Conservation (phyloP, 2,888 invertebrate species). For the Ophraella communa region DNA sequence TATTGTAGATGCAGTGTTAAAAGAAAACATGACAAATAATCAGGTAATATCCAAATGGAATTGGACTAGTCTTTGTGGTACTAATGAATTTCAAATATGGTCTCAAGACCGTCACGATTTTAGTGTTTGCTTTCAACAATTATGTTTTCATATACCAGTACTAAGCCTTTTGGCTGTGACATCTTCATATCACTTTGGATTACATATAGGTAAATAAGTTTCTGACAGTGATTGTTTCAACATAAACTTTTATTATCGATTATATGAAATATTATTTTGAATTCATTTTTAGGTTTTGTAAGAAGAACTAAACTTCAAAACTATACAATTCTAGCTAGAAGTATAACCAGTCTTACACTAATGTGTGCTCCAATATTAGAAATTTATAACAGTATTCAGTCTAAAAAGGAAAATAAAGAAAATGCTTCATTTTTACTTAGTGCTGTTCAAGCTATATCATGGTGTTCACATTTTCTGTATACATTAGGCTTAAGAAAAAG, state of each 20-base stretch:
- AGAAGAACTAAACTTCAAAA: constrained; percentile 69
- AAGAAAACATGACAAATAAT: constrained; percentile 6
- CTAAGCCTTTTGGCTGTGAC: constrained; percentile 77
- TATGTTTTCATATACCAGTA: constrained; percentile 79
- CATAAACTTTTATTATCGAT: no score
- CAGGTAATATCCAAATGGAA: constrained; percentile 62
- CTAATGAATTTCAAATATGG: constrained; percentile 75
- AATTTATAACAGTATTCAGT: constrained; percentile 69
- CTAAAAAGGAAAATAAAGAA: constrained; percentile 53
- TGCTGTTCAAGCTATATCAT: constrained; percentile 63
- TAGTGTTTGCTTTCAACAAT: constrained; percentile 84
- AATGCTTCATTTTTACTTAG: constrained; percentile 60
- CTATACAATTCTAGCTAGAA: constrained; percentile 69
- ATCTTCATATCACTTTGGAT: constrained; percentile 84
- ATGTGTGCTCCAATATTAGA: constrained; percentile 72
- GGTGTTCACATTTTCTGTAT: constrained; percentile 83
- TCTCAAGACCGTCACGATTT: constrained; percentile 75
- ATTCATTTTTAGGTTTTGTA: constrained; percentile 59
- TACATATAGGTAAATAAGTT: constrained; percentile 60
- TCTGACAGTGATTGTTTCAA: not conserved
- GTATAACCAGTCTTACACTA: constrained; percentile 68
- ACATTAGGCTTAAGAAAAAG: constrained; percentile 71
- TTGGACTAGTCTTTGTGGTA: constrained; percentile 80
- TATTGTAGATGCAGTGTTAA: not conserved
- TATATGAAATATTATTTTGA: not conserved